Base-by-base conservation (phyloP, 2,888 invertebrate genomes). In the Spicauda simplicius region DNA sequence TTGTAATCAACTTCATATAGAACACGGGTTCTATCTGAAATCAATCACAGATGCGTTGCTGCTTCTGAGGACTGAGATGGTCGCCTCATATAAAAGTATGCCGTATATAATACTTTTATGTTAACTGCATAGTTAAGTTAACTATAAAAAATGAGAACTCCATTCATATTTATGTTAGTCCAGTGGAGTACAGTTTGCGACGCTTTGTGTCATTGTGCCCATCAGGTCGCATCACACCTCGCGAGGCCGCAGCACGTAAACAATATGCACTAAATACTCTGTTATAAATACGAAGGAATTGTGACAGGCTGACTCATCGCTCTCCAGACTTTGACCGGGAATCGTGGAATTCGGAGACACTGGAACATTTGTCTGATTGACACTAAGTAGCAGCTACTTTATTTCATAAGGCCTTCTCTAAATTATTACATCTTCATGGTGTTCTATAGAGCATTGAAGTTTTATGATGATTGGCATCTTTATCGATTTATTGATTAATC, bases 181-280 rank as follows among this genome's bases (percentile, higher is more conserved):
- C 14, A 14, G 41, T 25, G 2, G 2, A 1, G 41, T 52, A 33
- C 16, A 30, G 11, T 16, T n/a, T n/a, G 50, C 60, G 50, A 16
- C 33, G 52, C 48, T 52, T n/a, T 41, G 56, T 64, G 57, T 25
- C 57, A 64, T 52, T 64, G 64, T 57, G 64, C 16, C 37, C 52
- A 57, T 57, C 50, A 52, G 57, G 33, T 33, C 20, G 20, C 57
- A 19, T 55, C 55, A 48, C 48, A 41, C 53, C 12, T 20, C n/a
- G 50, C 59, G 59, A 59, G 59, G 56, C 16, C 48, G n/a, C 19
- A 25, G 16, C 45, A 48, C 55, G 50, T 19, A 57, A 25, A 55
- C 41, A 62, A 45, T 50, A 50, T 45, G 20, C 41, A 20, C 30
- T 14, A 19, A 37, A 57, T 20, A 52, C 20, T 52, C 11, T 20